Evolutionary conservation across 30 jellyfish, hydroid and myxozoan genomes (phyloP), one percentile per base, ranked within the genome.

Genomic region (Mastigias papua): DNA sequence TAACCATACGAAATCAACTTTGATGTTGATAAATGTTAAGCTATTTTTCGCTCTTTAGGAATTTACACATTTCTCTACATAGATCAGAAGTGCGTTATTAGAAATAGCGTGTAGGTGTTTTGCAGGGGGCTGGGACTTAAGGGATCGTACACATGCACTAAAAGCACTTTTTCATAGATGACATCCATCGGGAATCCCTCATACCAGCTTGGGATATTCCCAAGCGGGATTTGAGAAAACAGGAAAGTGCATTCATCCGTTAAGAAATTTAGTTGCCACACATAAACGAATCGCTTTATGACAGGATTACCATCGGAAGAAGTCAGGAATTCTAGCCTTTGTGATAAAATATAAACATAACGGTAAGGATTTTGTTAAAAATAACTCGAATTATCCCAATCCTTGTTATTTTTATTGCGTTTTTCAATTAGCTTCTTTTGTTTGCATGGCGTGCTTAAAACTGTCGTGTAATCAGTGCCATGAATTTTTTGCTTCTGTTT

Each of bases 211-310:
- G 74, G 74, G 17, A 25, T 25, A 63, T 63, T 63, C 74, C 42
- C 74, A 63, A 63, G 74, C 35, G 42, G 37, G 46, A n/a, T 63
- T 63, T 63, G 37, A 20, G 42, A 63, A 22, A 63, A 63, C 74
- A 63, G 74, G 74, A 63, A 63, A 63, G 19, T n/a, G 46, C 74
- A 63, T 7, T 42, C 74, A 63, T 22, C 74, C 74, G 74, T 22
- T 10, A 21, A 54, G 67, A 54, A 11, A 54, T 54, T 54, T 21
- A 2, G 27, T 19, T 54, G 0, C 67, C 67, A 54, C 67, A 54
- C 67, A 54, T 10, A 42, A 5, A 25, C 7, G 25, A 16, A 11
- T 54, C 3, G n/a, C n/a, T n/a, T n/a, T n/a, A n/a, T n/a, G n/a
- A n/a, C n/a, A 11, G 67, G 67, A 19, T 19, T 54, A 19, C 17